These are phyloP conservation scores for Lasioglossum oenotherae DNA, from an alignment of 2,888 invertebrate genomes.

Conservation along the genomic window DNA sequence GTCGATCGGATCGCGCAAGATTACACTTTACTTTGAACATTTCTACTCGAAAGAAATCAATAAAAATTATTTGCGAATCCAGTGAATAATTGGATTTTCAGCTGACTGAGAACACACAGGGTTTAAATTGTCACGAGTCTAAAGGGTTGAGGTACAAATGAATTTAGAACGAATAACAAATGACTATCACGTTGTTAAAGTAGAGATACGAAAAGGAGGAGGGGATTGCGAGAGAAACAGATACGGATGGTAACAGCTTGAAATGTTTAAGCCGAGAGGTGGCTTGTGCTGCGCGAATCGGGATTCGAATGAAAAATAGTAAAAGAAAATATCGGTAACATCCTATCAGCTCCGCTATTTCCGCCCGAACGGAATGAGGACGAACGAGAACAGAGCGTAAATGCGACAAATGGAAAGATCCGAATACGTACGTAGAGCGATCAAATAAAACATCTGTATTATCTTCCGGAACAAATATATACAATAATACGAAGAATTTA, in stretches of 20 bases:
- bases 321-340: slow-evolving; percentile 11
- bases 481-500: slow-evolving; percentile 74
- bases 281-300: slow-evolving; percentile 46
- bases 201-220: background rate
- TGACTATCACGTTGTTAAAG: background rate
- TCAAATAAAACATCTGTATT: slow-evolving; percentile 45
- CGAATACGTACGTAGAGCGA: slow-evolving; percentile 55
- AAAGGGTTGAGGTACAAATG: background rate
- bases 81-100: background rate
- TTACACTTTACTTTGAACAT: background rate
- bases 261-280: slow-evolving; percentile 5
- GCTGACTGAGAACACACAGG: background rate
- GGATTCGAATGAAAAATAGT: slow-evolving; percentile 11
- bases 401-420: slow-evolving; percentile 45
- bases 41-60: background rate
- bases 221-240: background rate
- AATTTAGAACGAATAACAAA: background rate
- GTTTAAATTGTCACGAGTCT: background rate
- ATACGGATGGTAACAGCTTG: background rate
- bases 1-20: background rate
- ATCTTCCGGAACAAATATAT: slow-evolving; percentile 59
- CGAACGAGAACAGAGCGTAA: slow-evolving; percentile 44
- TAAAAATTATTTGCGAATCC: background rate
- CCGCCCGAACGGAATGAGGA: slow-evolving; percentile 29
- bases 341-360: slow-evolving; percentile 39